Percentiles rank a stretch among this genome's conserved stretches.
Conservation (phyloP, 35 echinoderm and acorn worm genomes). For the Eucidaris tribuloides region DNA sequence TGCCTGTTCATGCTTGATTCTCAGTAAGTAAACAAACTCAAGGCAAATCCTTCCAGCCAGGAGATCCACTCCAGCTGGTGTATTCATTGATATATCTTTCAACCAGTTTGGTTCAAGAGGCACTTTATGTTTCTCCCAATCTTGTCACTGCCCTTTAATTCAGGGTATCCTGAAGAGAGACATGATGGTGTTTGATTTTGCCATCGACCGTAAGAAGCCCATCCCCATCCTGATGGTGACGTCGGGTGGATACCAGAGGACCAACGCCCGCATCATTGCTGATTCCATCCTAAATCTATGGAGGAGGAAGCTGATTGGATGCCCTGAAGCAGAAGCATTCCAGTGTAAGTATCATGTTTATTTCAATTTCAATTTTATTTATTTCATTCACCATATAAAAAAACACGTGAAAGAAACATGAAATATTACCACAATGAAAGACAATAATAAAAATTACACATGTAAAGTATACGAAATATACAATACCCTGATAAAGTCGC, state of each 20-base stretch:
- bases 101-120: too few species aligned
- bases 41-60: too few species aligned
- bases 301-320: constrained; percentile 52
- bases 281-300: constrained; percentile 86
- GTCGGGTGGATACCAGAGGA: constrained; percentile 92
- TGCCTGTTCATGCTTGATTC: too few species aligned
- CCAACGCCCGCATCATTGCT: constrained; percentile 88
- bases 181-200: constrained; percentile 80
- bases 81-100: too few species aligned
- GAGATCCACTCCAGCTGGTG: too few species aligned
- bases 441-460: not conserved
- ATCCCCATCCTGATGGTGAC: constrained; percentile 95
- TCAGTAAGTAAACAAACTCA: too few species aligned
- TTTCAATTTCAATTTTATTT: too few species aligned
- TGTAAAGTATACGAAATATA: too few species aligned
- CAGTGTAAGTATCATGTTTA: not conserved
- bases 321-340: constrained; percentile 60
- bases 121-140: too few species aligned
- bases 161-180: constrained; percentile 81
- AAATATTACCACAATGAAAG: not conserved
- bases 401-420: not conserved
- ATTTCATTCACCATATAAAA: too few species aligned
- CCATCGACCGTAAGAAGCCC: constrained; percentile 14
- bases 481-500: not conserved
- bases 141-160: too few species aligned